These are phyloP conservation scores for Halotydeus destructor DNA, from an alignment of 1,140 invertebrate genomes.

Conservation along the genomic window DNA sequence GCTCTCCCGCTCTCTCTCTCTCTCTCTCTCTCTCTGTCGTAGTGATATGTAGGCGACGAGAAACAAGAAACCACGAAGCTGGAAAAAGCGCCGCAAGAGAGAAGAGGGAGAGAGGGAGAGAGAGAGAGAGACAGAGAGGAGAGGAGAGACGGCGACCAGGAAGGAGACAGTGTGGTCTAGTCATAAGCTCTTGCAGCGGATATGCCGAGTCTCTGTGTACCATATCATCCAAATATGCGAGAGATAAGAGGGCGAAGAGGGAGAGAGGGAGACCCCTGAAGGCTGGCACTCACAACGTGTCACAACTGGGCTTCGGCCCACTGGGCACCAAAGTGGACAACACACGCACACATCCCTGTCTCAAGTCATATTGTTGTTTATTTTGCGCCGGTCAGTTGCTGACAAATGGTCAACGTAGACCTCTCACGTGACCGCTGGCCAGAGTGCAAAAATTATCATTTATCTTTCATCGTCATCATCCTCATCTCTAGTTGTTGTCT, in stretches of 20 bases:
- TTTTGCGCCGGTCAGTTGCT: not conserved
- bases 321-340: not conserved
- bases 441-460: not conserved
- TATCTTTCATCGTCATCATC: too few relatives aligned
- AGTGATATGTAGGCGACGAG: not conserved
- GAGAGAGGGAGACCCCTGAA: not conserved
- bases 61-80: not conserved
- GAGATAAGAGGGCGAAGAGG: not conserved
- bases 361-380: not conserved
- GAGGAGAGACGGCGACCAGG: too few relatives aligned
- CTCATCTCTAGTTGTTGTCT: too few relatives aligned
- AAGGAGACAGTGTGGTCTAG: too few relatives aligned
- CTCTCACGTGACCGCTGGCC: not conserved
- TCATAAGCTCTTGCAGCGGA: too few relatives aligned
- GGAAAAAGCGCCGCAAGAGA: not conserved
- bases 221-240: too few relatives aligned
- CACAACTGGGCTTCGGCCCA: not conserved
- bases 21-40: constrained; percentile 1
- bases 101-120: not conserved
- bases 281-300: not conserved
- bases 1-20: constrained; percentile 2
- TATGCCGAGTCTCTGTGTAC: too few relatives aligned
- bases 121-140: too few relatives aligned
- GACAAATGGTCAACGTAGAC: not conserved
- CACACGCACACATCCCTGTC: not conserved